Conservation (phyloP, 2,888 invertebrate genomes). For the Watsonalla binaria region DNA sequence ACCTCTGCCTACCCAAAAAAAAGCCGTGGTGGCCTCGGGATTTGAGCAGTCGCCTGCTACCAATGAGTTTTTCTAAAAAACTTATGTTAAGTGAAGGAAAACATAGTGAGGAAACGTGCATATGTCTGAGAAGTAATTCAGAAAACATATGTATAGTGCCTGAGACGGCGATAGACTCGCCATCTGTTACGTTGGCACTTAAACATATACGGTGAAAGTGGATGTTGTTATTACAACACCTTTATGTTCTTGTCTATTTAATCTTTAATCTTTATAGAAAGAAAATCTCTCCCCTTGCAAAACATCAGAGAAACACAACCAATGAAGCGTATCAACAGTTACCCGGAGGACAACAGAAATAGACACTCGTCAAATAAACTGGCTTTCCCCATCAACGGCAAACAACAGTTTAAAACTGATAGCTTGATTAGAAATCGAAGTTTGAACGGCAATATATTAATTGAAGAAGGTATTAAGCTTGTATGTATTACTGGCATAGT, state of each 20-base stretch:
- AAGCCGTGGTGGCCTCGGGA: no score
- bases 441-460: neutral
- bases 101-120: no score
- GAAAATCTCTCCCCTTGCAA: slow-evolving; percentile 7
- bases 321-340: slow-evolving; percentile 3
- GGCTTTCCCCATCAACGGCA: neutral
- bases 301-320: slow-evolving; percentile 4
- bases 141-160: no score
- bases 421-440: neutral
- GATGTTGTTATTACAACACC: no score
- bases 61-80: no score
- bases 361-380: neutral
- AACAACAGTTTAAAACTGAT: neutral
- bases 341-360: neutral
- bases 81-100: no score
- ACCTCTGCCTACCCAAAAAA: no score
- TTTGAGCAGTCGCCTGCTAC: no score
- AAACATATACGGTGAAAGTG: no score
- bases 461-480: neutral
- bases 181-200: no score
- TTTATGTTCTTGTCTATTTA: neutral
- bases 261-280: slow-evolving; percentile 7
- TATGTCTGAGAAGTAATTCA: no score
- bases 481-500: neutral
- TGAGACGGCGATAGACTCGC: no score